Evolutionary conservation across 2,888 invertebrate species (phyloP), one percentile per base, ranked within the genome.

Genomic region (Melanostoma mellinum): DNA sequence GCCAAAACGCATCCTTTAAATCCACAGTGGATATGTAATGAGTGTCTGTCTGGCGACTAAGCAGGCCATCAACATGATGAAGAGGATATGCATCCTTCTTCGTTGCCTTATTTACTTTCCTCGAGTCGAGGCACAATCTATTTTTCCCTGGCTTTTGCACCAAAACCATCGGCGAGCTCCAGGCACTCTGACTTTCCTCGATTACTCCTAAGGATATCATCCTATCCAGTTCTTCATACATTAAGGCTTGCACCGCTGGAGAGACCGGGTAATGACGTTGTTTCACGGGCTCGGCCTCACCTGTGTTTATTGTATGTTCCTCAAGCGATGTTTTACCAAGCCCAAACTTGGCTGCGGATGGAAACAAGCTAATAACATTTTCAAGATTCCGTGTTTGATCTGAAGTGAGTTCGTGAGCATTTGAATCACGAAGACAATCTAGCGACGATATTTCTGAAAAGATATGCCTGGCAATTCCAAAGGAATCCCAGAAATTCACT

Each of bases 131-230:
- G 44, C 87, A 87, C 20, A 88, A 86, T 1, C 87, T 58, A n/a
- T 77, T 86, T 5, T 61, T 81, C 0, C 86, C 86, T 10, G 84
- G 72, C 55, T 87, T 88, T 8, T 63, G 61, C 0, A 87, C 86
- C 71, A 88, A 69, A 0, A 87, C 85, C 0, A 87, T 84, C 1
- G 88, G 87, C 2, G 86, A 87, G 4, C 86, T 85, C 87, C 88
- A 88, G 0, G 85, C 71, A 38, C 88, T 88, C 1, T 75, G 71
- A 0, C 86, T 87, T 4, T 76, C 85, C 40, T 88, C 87, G 2
- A 89, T 85, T 0, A 89, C 82, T 4, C 84, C 87, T 4, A 82
- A 53, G 2, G 44, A 50, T 4, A 89, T 42, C 88, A 89, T 89
- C 4, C 86, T 48, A 32, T 88, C 87, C 0, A 88, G 81, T 71